A percentile compares a stretch with the other conserved stretches of the same genome.
Conservation (phyloP, 2,113 vertebrate species). For the Acrocephalus kingi region DNA sequence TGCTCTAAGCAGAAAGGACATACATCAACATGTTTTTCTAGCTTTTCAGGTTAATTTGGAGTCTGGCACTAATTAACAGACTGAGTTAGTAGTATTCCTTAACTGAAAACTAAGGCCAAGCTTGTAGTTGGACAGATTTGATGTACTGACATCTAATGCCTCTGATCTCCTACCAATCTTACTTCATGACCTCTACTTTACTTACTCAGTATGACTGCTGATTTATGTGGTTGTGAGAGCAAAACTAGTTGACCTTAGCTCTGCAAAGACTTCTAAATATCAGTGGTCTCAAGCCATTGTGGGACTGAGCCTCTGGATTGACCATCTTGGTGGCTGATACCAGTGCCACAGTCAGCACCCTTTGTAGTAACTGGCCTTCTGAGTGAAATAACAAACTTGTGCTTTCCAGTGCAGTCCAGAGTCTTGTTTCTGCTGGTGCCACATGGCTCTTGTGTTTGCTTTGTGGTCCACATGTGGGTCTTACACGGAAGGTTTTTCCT, state of each 20-base stretch:
- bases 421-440: slow-evolving; percentile 8
- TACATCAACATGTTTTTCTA: not conserved
- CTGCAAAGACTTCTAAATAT: not conserved
- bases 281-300: not conserved
- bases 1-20: not conserved
- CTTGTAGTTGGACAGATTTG: not conserved
- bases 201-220: not conserved
- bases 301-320: not conserved
- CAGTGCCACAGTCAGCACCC: not conserved
- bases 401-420: not conserved
- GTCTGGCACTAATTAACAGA: not conserved
- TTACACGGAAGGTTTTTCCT: not conserved
- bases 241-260: not conserved
- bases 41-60: not conserved
- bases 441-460: not conserved
- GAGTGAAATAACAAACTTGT: not conserved
- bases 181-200: not conserved
- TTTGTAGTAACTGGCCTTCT: not conserved
- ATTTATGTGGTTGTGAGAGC: not conserved
- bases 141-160: not conserved
- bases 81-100: not conserved
- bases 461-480: not conserved
- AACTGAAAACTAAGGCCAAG: not conserved
- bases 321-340: not conserved
- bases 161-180: not conserved